Conservation (phyloP, 23 tunicate genomes). For the Trididemnum nubilum region DNA sequence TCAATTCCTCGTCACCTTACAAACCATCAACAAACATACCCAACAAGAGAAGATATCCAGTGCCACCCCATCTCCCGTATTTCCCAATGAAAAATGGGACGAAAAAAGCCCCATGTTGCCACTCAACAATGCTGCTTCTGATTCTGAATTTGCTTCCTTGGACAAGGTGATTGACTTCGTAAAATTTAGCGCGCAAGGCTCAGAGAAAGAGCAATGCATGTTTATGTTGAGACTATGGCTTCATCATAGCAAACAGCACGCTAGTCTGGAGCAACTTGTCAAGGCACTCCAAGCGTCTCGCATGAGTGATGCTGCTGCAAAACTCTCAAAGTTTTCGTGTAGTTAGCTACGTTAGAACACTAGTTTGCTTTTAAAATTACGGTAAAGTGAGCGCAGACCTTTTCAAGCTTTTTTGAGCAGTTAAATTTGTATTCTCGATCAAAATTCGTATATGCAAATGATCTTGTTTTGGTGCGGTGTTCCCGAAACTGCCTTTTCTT, state of each 20-base stretch:
- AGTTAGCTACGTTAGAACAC: too few species aligned
- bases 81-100: constrained; percentile 23
- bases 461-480: too few species aligned
- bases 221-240: constrained; percentile 73
- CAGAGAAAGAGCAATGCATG: constrained; percentile 50
- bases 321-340: background rate
- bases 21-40: background rate
- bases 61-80: constrained; percentile 32
- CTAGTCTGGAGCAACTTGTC: constrained; percentile 53
- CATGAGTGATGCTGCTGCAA: background rate
- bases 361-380: too few species aligned
- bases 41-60: constrained; percentile 13
- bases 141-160: background rate
- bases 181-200: constrained; percentile 16
- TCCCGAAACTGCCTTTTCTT: too few species aligned
- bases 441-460: too few species aligned
- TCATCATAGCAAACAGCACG: constrained; percentile 50
- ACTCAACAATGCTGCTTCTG: background rate
- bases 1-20: constrained; percentile 36
- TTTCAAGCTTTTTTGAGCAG: too few species aligned
- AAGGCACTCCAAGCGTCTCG: constrained; percentile 32
- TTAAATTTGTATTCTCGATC: too few species aligned
- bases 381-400: too few species aligned
- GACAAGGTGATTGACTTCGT: constrained; percentile 40
- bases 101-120: constrained; percentile 25